Percentiles rank a stretch among this genome's conserved stretches.
Conservation (phyloP, 2,113 vertebrate genomes). For the Recurvirostra avosetta region DNA sequence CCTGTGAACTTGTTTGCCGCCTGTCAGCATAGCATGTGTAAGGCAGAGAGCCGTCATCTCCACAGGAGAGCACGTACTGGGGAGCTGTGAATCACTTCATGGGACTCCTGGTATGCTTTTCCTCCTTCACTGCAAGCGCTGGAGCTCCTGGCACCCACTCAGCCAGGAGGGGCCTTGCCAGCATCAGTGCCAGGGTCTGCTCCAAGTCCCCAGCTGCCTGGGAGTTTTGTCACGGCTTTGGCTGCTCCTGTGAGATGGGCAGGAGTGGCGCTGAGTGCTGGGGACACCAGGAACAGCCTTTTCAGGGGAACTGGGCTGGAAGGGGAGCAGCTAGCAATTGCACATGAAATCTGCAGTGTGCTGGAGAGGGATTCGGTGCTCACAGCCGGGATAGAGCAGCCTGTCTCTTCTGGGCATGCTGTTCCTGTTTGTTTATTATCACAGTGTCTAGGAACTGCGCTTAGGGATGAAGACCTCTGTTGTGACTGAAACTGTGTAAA, state of each 20-base stretch:
- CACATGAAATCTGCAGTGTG: neutral
- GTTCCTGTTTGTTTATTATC: neutral
- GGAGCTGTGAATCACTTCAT: neutral
- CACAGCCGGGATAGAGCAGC: neutral
- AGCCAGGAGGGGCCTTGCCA: neutral
- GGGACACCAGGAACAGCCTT: neutral
- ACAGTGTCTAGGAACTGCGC: neutral
- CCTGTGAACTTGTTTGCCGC: neutral
- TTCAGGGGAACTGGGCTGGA: neutral
- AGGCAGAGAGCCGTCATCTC: neutral
- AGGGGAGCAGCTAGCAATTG: neutral
- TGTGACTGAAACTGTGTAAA: neutral
- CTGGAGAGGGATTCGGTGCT: neutral
- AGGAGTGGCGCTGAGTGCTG: neutral
- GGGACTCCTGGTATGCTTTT: neutral
- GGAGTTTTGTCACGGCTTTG: neutral
- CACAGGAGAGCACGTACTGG: neutral
- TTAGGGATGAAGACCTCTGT: neutral
- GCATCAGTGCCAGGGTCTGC: neutral
- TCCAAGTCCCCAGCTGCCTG: neutral
- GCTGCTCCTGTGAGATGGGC: neutral
- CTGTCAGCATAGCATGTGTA: neutral
- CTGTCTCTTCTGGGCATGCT: neutral
- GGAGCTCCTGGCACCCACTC: neutral
- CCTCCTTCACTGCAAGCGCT: fast-evolving